Evolutionary conservation across 1,140 invertebrate species (phyloP).

Genomic region (Papilio machaon): DNA sequence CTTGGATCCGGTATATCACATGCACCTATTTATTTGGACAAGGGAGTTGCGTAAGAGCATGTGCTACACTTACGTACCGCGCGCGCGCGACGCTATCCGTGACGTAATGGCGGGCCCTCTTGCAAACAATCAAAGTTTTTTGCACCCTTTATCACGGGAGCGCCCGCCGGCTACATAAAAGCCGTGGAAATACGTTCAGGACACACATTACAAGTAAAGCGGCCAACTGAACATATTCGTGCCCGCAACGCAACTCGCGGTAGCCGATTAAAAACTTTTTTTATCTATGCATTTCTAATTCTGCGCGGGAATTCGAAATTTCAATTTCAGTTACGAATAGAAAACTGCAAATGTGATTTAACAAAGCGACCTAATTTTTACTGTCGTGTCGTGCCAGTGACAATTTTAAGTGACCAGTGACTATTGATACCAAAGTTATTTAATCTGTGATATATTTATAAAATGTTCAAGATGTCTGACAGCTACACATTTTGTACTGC

Average conservation of each 20-base stretch:
- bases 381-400: constrained; percentile 56
- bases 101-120: constrained; percentile 73
- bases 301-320: constrained; percentile 38
- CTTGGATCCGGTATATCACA: constrained; percentile 73
- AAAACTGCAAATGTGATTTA: constrained; percentile 38
- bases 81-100: constrained; percentile 67
- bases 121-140: constrained; percentile 76
- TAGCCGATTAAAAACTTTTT: constrained; percentile 47
- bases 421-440: constrained; percentile 69
- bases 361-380: constrained; percentile 42
- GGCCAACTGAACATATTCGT: constrained; percentile 70
- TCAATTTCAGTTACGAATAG: constrained; percentile 33
- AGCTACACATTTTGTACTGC: constrained; percentile 55
- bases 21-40: constrained; percentile 77
- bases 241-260: constrained; percentile 55
- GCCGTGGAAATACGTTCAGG: constrained; percentile 76
- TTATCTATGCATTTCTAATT: constrained; percentile 34
- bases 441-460: constrained; percentile 67
- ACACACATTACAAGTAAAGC: constrained; percentile 75
- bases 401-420: constrained; percentile 51
- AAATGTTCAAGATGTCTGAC: constrained; percentile 58
- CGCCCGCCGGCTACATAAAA: constrained; percentile 75
- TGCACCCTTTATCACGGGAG: constrained; percentile 78
- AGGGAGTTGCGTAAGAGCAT: constrained; percentile 71
- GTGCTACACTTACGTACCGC: constrained; percentile 67